A percentile compares a stretch with the other conserved stretches of the same genome.
Conservation (phyloP, 1,140 invertebrate genomes). For the Bombus affinis region DNA sequence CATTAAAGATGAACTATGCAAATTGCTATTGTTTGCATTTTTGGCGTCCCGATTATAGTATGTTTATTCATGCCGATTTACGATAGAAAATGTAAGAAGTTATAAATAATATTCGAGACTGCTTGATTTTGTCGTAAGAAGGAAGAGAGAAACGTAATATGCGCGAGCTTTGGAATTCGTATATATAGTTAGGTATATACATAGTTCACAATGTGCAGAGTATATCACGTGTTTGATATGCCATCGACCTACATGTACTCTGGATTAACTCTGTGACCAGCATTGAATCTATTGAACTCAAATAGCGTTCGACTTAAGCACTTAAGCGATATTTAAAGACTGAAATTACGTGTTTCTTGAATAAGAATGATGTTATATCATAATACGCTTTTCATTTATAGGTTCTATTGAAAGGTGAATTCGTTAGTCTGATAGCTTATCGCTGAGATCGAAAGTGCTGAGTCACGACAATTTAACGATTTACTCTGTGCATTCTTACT, state of each 20-base stretch:
- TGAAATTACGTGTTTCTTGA: background rate
- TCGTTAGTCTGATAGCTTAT: slow-evolving; percentile 55
- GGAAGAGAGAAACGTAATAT: slow-evolving; percentile 13
- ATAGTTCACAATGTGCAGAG: slow-evolving; percentile 12
- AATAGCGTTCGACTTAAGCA: background rate
- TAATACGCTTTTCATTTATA: too few relatives aligned
- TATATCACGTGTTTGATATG: slow-evolving; percentile 50
- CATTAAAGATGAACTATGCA: background rate
- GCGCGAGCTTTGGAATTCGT: slow-evolving; percentile 7
- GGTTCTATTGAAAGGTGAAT: background rate
- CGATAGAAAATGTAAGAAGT: slow-evolving; percentile 40
- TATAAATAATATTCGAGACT: slow-evolving; percentile 12
- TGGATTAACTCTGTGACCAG: slow-evolving; percentile 33
- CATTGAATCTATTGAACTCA: slow-evolving; percentile 14
- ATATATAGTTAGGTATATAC: slow-evolving; percentile 16
- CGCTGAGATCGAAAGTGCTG: slow-evolving; percentile 41
- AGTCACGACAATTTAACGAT: slow-evolving; percentile 56
- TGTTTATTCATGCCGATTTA: slow-evolving; percentile 38
- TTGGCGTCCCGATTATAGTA: slow-evolving; percentile 29
- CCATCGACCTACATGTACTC: slow-evolving; percentile 54
- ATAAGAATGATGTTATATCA: slow-evolving; percentile 51
- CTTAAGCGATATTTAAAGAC: background rate
- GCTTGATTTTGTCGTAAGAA: background rate
- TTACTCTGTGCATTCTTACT: background rate
- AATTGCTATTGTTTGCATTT: slow-evolving; percentile 22